Conservation (phyloP, 2,113 vertebrate species). For the Pollimyrus isidori region DNA sequence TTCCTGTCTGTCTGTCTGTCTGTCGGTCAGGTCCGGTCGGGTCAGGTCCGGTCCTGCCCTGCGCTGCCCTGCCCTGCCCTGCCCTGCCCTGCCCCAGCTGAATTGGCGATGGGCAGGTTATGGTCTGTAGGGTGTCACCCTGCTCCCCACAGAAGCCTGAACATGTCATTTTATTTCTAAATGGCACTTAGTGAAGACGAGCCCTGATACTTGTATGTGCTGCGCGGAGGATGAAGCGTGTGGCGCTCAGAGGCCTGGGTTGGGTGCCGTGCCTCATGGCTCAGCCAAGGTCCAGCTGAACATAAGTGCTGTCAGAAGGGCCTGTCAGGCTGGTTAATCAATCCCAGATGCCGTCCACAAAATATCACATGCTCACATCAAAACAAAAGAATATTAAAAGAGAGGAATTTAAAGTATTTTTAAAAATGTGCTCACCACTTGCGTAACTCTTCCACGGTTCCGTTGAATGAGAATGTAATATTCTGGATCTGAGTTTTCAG, state of each 20-base stretch:
- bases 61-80: no score
- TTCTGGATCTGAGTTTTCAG: background rate
- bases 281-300: background rate
- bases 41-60: no score
- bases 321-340: background rate
- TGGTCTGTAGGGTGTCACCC: background rate
- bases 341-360: background rate
- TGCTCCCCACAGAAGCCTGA: background rate
- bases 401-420: background rate
- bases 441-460: no score
- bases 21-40: no score
- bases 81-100: background rate
- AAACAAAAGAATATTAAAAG: constrained; percentile 2
- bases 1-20: no score
- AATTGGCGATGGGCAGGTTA: background rate
- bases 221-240: background rate
- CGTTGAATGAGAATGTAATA: background rate
- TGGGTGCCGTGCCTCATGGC: background rate
- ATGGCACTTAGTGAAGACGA: background rate
- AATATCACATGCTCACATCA: background rate
- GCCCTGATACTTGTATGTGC: background rate
- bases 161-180: background rate
- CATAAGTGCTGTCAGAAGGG: background rate
- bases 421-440: background rate
- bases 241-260: background rate